A percentile compares a stretch with the other conserved stretches of the same genome.
phyloP scores from a whole-genome alignment of 1,140 invertebrate genomes.

The Drosophila pachea region DNA sequence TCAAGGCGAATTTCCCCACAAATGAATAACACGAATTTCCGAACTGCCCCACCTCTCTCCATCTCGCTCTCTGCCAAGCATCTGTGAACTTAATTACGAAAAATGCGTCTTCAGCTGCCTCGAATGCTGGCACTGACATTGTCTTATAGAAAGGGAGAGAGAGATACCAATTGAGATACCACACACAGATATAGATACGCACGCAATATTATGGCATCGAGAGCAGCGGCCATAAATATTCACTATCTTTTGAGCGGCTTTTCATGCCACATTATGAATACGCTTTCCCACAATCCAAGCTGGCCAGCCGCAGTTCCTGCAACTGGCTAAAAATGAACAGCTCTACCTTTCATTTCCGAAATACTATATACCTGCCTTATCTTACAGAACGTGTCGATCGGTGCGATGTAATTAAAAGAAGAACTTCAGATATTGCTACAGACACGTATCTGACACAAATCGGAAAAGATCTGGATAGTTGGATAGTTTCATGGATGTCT shows the following conservation, averaged over 20 bases:
- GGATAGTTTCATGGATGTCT: no score
- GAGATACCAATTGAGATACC: conserved; percentile 6
- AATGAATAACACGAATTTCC: conserved; percentile 22
- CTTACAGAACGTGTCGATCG: neutral
- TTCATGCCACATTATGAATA: conserved; percentile 2
- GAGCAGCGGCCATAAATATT: neutral
- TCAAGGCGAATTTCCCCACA: conserved; percentile 22
- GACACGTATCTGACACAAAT: neutral
- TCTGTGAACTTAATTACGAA: conserved; percentile 17
- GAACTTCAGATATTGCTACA: neutral
- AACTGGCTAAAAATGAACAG: no score
- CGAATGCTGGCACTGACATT: conserved; percentile 40
- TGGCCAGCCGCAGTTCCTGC: no score
- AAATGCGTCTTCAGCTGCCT: conserved; percentile 5
- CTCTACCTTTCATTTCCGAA: no score
- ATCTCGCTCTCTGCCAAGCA: neutral
- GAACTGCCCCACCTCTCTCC: no score
- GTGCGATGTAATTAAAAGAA: no score
- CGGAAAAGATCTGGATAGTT: no score
- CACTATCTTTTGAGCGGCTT: neutral
- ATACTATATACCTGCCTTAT: neutral
- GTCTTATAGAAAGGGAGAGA: conserved; percentile 20
- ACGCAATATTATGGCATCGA: conserved; percentile 29
- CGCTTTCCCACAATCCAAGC: neutral
- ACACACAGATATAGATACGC: conserved; percentile 6